Base-by-base conservation (phyloP, 35 echinoderm and acorn worm genomes). In the Ophioderma brevispina region DNA sequence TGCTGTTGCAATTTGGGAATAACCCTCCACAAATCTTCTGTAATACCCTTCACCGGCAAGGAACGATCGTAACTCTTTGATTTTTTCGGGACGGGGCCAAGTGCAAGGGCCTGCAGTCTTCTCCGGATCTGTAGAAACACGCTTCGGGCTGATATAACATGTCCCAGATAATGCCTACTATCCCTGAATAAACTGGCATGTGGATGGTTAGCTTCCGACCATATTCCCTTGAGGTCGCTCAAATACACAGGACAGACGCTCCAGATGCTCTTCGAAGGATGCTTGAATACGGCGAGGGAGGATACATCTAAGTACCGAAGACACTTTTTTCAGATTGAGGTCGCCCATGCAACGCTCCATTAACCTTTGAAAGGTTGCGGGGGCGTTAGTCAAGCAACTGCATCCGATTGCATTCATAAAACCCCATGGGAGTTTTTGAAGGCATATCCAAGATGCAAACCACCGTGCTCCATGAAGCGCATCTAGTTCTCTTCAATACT, bases 271-370 rank as follows among this genome's bases (percentile, higher is more conserved):
- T 25, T 92, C 83, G 80, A 86, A 86, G 3, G 82, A 39, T n/a
- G 6, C 38, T 77, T 30, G n/a, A 30, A 32, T 77, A 30, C 34
- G 55, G 23, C 75, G 75, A 35, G 5, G 10, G 11, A 10, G 75
- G n/a, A 0, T 21, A 92, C 90, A 88, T 92, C 90, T 63, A 95
- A 87, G 81, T 92, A 95, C 14, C 92, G 77, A 30, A 92, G 34
- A 25, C 76, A 38, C 32, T 77, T 23, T 80, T 11, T 80, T 81
- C 31, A 33, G 36, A 36, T 78, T 78, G 31, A 78, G 76, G 31
- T 78, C 76, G 1, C 76, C 36, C 13, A 78, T 32, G 36, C 76
- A 78, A 14, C 17, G 31, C 31, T 32, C 36, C 80, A 40, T n/a
- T 18, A 37, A 40, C 38, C 80, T 38, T 30, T 82, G 80, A 31